Percentiles rank a stretch among this genome's conserved stretches.
phyloP scores from a whole-genome alignment of 53 echinoderm and acorn worm species.

The Astropecten irregularis region DNA sequence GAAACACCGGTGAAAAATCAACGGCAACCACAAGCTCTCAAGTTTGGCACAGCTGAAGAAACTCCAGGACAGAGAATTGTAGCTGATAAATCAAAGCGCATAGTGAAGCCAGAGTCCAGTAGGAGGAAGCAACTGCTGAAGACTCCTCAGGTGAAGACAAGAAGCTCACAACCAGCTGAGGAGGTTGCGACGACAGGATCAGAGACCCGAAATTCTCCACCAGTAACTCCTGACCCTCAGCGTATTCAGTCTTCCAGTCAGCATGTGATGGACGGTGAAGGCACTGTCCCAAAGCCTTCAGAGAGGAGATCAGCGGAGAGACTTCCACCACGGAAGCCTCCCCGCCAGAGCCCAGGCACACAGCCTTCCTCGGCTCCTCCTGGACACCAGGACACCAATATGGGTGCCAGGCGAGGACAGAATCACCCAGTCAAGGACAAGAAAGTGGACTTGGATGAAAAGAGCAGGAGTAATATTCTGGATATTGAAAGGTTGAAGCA shows the following conservation, averaged over 20 bases:
- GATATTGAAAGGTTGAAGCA: constrained; percentile 78
- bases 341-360: not conserved
- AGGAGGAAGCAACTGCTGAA: no score
- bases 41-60: not conserved
- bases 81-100: not conserved
- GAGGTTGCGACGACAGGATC: not conserved
- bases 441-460: not conserved
- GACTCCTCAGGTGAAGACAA: not conserved
- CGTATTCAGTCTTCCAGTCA: no score
- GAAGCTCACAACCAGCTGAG: not conserved
- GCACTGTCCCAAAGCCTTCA: not conserved
- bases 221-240: no score
- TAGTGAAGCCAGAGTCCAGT: no score
- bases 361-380: not conserved
- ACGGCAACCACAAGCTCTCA: not conserved
- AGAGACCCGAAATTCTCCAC: no score
- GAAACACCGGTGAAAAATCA: constrained; percentile 33
- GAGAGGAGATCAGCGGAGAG: not conserved
- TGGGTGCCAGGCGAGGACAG: not conserved
- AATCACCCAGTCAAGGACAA: not conserved
- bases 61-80: constrained; percentile 10
- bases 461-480: constrained; percentile 63
- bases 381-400: not conserved
- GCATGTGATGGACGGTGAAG: not conserved
- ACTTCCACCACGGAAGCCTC: not conserved